Conservation (phyloP, 2,113 vertebrate genomes). For the Felis catus region F.catus_Fca126_mat1.0 CM031412.1:50015501-50016000, state of each 20-base stretch:
- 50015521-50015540: not conserved
- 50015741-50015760: not conserved
- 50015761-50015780: constrained; percentile 28
- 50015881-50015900: constrained; percentile 31
- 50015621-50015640: not conserved
- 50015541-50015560: not conserved
- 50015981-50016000: constrained; percentile 14
- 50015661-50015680: not conserved
- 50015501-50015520: not conserved
- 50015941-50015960: not conserved
- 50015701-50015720: constrained; percentile 3
- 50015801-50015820: not conserved
- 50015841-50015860: constrained; percentile 18
- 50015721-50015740: constrained; percentile 7
- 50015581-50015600: constrained; percentile 4
- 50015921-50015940: constrained; percentile 10
- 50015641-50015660: not conserved
- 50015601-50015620: not conserved
- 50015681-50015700: not conserved
- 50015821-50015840: not conserved
- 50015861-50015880: constrained; percentile 6
- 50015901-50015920: not conserved
- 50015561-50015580: not conserved
- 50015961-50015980: constrained; percentile 23
- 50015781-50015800: not conserved